Base-by-base conservation (phyloP, 2,113 vertebrate genomes). In the Regulus satrapa region DNA sequence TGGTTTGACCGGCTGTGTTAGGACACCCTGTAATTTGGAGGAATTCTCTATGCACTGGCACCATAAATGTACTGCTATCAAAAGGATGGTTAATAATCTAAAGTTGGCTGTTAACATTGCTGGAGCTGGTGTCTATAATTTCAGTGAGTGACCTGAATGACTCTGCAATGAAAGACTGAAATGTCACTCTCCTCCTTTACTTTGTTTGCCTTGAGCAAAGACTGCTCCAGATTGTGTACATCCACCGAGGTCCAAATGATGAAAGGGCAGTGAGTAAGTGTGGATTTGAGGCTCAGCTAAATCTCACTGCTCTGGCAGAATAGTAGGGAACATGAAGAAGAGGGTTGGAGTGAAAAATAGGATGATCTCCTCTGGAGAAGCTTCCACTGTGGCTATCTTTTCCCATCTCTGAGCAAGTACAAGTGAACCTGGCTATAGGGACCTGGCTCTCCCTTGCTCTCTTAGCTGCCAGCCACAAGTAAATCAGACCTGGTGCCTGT, bases 171-270 rank as follows among this genome's bases (percentile, higher is more conserved):
- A 96, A 96, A 93, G 95, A 94, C 95, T 95, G 95, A 97, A 97
- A 97, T 97, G 94, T 95, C 97, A 97, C 74, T 97, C 86, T 97
- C 82, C 88, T 95, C 91, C 87, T 96, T 95, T 90, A 94, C 95
- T 91, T 97, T 92, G 95, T 97, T 95, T 90, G 96, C 95, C 97
- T 97, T 97, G 94, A 97, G 96, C 96, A 97, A 97, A 97, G 96
- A 81, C 82, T 97, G 94, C 94, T 97, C 91, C 89, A 94, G 92
- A 95, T 95, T 94, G 94, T 96, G 95, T 92, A 95, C 93, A 79
- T 92, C 92, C 66, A 92, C 87, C 0, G 12, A 97, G 94, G 86
- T 92, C 97, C 97, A 79, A 78, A 89, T 85, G 94, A 96, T 94
- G 93, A 97, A 97, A 97, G 91, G 90, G 91, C 96, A 95, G 38